These are phyloP conservation scores for Triplophysa dalaica DNA, from an alignment of 2,113 vertebrate species.

Conservation along the genomic window DNA sequence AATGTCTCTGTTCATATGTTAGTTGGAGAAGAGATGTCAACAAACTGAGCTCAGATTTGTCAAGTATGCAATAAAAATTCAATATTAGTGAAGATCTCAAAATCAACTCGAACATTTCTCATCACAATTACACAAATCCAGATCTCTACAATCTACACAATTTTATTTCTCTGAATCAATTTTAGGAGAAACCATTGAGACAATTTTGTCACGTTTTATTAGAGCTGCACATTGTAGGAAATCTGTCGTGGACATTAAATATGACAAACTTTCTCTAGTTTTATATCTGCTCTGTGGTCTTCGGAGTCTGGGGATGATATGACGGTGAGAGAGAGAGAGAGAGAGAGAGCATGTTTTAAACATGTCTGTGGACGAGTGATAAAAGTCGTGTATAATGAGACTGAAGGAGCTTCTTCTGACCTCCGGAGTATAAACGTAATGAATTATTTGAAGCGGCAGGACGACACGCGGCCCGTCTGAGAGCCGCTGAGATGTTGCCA, in stretches of 20 bases:
- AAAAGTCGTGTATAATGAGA: conserved; percentile 72
- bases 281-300: background rate
- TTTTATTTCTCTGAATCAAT: too few relatives aligned
- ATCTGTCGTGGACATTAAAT: background rate
- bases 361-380: conserved; percentile 67
- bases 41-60: too few relatives aligned
- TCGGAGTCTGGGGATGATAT: background rate
- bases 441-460: conserved; percentile 56
- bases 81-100: too few relatives aligned
- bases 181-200: background rate
- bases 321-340: conserved; percentile 1
- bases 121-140: too few relatives aligned
- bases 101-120: too few relatives aligned
- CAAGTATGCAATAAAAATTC: too few relatives aligned
- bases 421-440: conserved; percentile 69
- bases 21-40: too few relatives aligned
- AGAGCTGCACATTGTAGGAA: background rate
- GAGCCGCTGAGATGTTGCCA: conserved; percentile 57
- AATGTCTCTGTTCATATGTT: too few relatives aligned
- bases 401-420: conserved; percentile 71
- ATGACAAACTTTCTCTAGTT: background rate
- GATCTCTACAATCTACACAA: too few relatives aligned
- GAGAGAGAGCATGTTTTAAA: conserved; percentile 67
- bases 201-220: too few relatives aligned
- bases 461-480: conserved; percentile 51